Base-by-base conservation (phyloP, 2,113 vertebrate genomes). In the Paracanthobrama guichenoti region DNA sequence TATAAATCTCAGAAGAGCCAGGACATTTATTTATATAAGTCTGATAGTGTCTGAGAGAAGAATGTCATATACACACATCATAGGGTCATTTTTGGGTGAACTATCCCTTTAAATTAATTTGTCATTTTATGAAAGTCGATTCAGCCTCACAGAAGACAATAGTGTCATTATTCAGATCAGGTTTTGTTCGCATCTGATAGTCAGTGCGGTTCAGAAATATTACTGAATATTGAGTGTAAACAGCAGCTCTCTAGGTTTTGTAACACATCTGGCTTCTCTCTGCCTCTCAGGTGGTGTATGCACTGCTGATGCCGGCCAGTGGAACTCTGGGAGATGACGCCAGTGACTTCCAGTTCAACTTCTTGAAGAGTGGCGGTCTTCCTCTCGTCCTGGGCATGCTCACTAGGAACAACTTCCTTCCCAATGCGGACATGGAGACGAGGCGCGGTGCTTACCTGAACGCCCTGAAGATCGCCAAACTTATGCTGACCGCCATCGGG, bases 261-360 rank as follows among this genome's bases (percentile, higher is more conserved):
- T 3, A 35, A 35, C 31, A 35, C 31, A 35, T 4, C 31, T 35
- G 28, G 28, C 2, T 31, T 31, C 28, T 31, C 8, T 78, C 6
- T 55, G 2, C 31, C 53, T 53, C 26, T 46, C 6, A 99, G 98
- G 97, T 99, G 88, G 97, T 99, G 83, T 99, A 99, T 94, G 97
- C 97, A 89, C 95, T 99, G 94, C 94, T 99, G 92, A 99, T 99
- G 98, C 98, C 98, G 90, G 98, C 98, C 93, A 97, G 96, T 90
- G 96, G 96, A 90, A 97, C 97, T 79, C 92, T 99, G 90, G 97
- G 97, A 69, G 98, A 99, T 90, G 98, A 99, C 44, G 97, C 98
- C 79, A 97, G 96, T 85, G 97, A 98, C 90, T 99, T 99, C 92
- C 98, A 99, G 20, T 98, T 96, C 91, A 98, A 99, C 93, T 99